A percentile compares a stretch with the other conserved stretches of the same genome.
phyloP scores from a whole-genome alignment of 2,888 invertebrate genomes.

The Tholera decimalis region DNA sequence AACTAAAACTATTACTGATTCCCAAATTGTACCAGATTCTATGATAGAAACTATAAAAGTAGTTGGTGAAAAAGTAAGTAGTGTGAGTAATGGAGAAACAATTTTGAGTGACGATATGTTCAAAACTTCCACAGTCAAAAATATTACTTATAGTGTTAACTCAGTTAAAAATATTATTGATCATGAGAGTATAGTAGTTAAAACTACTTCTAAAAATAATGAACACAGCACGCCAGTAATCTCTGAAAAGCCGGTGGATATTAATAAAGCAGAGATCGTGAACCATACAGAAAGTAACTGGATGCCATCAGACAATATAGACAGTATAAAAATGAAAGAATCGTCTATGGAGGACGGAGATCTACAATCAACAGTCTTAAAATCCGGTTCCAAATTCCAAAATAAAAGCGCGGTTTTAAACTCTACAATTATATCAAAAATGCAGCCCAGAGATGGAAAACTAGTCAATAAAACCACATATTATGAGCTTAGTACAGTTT shows the following conservation, averaged over 20 bases:
- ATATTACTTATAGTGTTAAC: slow-evolving; percentile 1
- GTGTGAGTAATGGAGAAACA: background rate
- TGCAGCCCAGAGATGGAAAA: background rate
- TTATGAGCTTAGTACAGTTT: background rate
- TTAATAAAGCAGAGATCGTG: slow-evolving; percentile 21
- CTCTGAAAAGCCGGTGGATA: background rate
- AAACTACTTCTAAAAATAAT: slow-evolving; percentile 4
- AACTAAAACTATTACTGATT: slow-evolving; percentile 21
- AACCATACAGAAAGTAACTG: slow-evolving; percentile 22
- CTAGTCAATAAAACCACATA: slow-evolving; percentile 5
- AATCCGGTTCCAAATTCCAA: background rate
- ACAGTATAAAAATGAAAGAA: slow-evolving; percentile 10
- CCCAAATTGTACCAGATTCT: slow-evolving; percentile 16
- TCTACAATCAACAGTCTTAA: background rate
- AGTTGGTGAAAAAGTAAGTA: slow-evolving; percentile 15
- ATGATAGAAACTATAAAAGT: slow-evolving; percentile 38
- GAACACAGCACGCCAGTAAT: background rate
- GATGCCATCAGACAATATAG: slow-evolving; percentile 20
- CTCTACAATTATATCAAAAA: background rate
- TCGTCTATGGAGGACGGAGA: slow-evolving; percentile 1
- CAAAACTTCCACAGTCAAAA: background rate
- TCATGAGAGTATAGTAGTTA: slow-evolving; percentile 22
- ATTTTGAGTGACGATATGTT: background rate
- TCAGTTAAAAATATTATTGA: slow-evolving; percentile 23
- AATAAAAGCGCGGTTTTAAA: background rate